Base-by-base conservation (phyloP, 2,888 invertebrate species). In the Agrotis segetum region DNA sequence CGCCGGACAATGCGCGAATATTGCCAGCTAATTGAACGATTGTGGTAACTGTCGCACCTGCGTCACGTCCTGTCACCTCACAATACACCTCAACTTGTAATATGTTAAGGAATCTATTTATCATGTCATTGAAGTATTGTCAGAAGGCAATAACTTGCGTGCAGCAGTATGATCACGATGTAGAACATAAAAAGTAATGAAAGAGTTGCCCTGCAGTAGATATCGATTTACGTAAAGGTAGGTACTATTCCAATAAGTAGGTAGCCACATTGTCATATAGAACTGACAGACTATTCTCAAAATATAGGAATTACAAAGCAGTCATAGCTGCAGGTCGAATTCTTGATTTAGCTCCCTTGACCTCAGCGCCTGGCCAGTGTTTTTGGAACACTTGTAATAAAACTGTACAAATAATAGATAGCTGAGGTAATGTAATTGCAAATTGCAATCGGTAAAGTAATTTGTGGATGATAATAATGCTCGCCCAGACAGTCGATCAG, bases 1-100 rank as follows among this genome's bases (percentile, higher is more conserved):
- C 65, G 75, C 67, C 29, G 78, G 71, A 87, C 86, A 87, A 85
- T 85, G 73, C 77, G 82, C 81, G 59, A 82, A 83, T 82, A 82
- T 82, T 78, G 74, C 67, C 52, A 74, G 61, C 67, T 84, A 79
- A 84, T 84, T 84, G 70, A 79, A 81, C 67, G 77, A 79, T 79
- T 77, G 79, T 79, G 58, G 71, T 29, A 70, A 79, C 74, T 77
- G 75, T 83, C 74, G 78, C 85, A 85, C 83, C 83, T 85, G 81
- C 74, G 73, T 85, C 85, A 85, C 69, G 77, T 67, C 60, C 46
- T 64, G 58, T 70, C 74, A 74, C 63, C 52, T 61, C 62, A 82
- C 68, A 79, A 65, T 82, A 53, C 74, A 65, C 55, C 58, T 59
- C 52, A 71, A 67, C 52, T 69, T 65, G 56, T 68, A 67, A 79